These are phyloP conservation scores for Tetrao urogallus DNA, from an alignment of 2,113 vertebrate genomes.

Conservation along the genomic window DNA sequence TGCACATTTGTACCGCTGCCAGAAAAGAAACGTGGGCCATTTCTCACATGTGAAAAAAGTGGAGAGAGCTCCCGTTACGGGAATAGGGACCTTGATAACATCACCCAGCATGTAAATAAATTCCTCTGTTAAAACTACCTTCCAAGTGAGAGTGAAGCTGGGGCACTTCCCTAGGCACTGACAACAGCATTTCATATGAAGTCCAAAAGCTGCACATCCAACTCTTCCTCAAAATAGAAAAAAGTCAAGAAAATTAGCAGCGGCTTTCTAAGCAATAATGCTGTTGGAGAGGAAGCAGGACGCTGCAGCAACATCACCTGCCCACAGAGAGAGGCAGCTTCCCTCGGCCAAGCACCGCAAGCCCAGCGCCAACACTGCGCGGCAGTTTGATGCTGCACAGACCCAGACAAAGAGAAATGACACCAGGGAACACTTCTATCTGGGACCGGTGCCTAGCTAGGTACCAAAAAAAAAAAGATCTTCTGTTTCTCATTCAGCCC, in stretches of 20 bases:
- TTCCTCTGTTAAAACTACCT: background rate
- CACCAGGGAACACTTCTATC: background rate
- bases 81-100: background rate
- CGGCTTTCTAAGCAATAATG: background rate
- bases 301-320: background rate
- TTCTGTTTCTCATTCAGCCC: constrained; percentile 7
- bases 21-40: background rate
- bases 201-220: background rate
- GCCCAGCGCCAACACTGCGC: fast-evolving
- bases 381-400: background rate
- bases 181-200: background rate
- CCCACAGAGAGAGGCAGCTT: background rate
- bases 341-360: background rate
- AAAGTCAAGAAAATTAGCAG: background rate
- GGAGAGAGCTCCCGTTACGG: background rate
- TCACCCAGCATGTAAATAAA: background rate
- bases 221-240: background rate
- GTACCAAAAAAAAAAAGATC: background rate
- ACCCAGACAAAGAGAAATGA: background rate
- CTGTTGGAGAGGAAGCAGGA: background rate
- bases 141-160: background rate
- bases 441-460: background rate
- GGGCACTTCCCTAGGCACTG: background rate
- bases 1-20: background rate
- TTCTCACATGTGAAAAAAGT: fast-evolving